A percentile compares a stretch with the other conserved stretches of the same genome.
Evolutionary conservation across 2,113 vertebrate genomes (phyloP).

Genomic region (Regulus satrapa): DNA sequence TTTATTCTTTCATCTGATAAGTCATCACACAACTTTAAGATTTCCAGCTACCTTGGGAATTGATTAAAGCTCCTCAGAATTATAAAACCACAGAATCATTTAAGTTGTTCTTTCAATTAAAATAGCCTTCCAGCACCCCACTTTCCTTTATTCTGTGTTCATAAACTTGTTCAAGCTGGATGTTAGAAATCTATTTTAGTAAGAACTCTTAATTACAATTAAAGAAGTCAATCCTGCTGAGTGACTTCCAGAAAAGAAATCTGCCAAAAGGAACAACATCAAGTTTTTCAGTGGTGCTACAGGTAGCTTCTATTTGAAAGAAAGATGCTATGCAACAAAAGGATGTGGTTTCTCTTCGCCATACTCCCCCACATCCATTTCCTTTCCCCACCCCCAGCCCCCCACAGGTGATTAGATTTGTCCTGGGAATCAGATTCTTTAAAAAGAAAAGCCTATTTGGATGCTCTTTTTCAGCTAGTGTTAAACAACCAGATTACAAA

Average conservation of each 20-base stretch:
- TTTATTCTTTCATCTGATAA: not conserved
- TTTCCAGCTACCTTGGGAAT: not conserved
- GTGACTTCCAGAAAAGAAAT: not conserved
- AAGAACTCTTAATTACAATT: not conserved
- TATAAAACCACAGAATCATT: not conserved
- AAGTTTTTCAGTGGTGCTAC: not conserved
- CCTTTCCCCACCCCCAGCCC: accelerated
- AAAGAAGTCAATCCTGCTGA: not conserved
- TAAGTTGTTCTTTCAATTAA: not conserved
- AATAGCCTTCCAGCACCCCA: not conserved
- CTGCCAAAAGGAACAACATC: not conserved
- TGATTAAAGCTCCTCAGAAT: not conserved
- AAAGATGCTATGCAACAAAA: not conserved
- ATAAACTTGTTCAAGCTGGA: not conserved
- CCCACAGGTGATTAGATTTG: not conserved
- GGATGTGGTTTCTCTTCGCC: not conserved
- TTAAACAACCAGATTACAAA: not conserved
- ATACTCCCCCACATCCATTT: not conserved
- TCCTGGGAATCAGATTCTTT: not conserved
- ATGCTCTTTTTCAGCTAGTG: not conserved
- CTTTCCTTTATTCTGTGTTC: not conserved
- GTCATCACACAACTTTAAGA: not conserved
- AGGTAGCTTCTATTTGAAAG: not conserved
- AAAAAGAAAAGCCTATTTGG: not conserved
- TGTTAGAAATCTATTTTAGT: not conserved